Base-by-base conservation (phyloP, 1,140 invertebrate genomes). In the Drosophila trapezifrons region DNA sequence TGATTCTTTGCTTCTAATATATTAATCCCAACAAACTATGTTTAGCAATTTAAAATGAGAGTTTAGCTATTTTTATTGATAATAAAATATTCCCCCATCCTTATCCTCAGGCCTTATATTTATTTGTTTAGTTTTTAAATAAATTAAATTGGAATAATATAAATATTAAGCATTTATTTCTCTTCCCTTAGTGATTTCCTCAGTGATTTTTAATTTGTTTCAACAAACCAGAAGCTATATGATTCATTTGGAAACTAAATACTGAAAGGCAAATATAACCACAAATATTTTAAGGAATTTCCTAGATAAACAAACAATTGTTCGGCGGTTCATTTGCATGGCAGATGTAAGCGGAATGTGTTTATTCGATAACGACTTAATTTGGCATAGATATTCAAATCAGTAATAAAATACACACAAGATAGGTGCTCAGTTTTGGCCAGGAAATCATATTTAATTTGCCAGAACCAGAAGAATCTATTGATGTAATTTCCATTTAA, bases 361-460 rank as follows among this genome's bases (percentile, higher is more conserved):
- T 52, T 52, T 52, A 52, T 35, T 20, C 17, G 29, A 52, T 52
- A 20, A 20, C 17, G 17, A 35, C 29, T 52, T 52, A 32, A 52
- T 52, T 49, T 8, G 29, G 7, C 49, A 52, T 20, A 20, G 20
- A 51, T 51, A 51, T 18, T 13, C 47, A 51, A 32, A 52, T 15
- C 29, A 52, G 17, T 35, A 20, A 20, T 35, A 15, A 20, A 52
- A 35, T 13, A 8, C 12, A n/a, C n/a, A 29, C 17, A 52, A 9
- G 10, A 20, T 10, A 20, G 49, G 49, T 52, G 29, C 12, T 12
- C 8, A 20, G 49, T 15, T 35, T 35, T 52, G 15, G 17, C 17
- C 17, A 35, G 7, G 13, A 35, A 10, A 35, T 35, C 7, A 3
- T 5, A 18, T n/a, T n/a, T n/a, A 6, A 35, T 18, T 20, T 1